Base-by-base conservation (phyloP, 2,797 vertebrate genomes). In the Crypturellus tataupa region DNA sequence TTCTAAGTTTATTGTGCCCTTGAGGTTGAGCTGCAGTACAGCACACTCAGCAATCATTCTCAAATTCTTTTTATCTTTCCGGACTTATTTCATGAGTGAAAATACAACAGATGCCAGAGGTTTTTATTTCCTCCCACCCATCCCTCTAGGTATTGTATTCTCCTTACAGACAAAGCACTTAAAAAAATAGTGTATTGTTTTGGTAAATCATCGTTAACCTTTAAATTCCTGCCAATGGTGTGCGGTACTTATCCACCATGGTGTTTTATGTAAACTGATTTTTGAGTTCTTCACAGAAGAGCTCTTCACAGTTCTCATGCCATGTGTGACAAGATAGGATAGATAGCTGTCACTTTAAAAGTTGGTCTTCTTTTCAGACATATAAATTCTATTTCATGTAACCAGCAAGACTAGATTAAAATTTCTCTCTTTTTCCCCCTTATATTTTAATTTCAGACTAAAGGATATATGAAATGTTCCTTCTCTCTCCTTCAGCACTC, bases 1-100 rank as follows among this genome's bases (percentile, higher is more conserved):
- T 95, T 95, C 85, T 91, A 80, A 93, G 85, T 81, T 95, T 94
- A 91, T 84, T 87, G 80, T 93, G 93, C 91, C 95, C 95, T 93
- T 93, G 88, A 96, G 96, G 91, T 91, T 96, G 73, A 93, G 58
- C 80, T 6, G 5, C 58, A 93, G 90, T 67, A 84, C 59, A 80
- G 94, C 88, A 90, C 78, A 96, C 55, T 95, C 94, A 94, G 93
- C 87, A 90, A 94, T 94, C 33, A 89, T 59, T 87, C 80, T 94
- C 79, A 94, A 94, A 96, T 94, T 64, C 0, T 8, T 97, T 97
- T 92, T 91, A 89, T 94, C 91, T 96, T 95, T 60, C 60, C 42
- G 35, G 55, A 87, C 9, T 80, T 88, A 94, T 91, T 94, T 96
- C 33, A 29, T 23, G 24, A 92, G 67, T 71, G 14, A 95, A 95